Conservation (phyloP, 1,140 invertebrate genomes). For the Asobara japonica region DNA sequence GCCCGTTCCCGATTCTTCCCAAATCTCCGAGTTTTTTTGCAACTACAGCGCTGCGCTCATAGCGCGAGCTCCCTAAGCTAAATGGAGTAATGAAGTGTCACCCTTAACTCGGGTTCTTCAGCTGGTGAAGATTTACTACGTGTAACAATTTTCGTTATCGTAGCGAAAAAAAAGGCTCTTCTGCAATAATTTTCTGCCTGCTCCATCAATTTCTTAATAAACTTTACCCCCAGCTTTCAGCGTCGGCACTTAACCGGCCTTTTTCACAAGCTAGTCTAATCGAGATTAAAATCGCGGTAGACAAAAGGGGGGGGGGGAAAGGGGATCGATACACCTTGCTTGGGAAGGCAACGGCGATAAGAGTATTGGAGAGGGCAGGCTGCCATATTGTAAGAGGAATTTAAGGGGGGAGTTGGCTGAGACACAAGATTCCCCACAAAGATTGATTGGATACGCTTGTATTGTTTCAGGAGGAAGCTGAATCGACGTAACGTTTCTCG, state of each 20-base stretch:
- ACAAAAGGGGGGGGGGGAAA: neutral
- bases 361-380: conserved; percentile 15
- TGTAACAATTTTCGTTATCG: no score
- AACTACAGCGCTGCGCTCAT: no score
- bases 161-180: no score
- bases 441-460: conserved; percentile 58
- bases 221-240: neutral
- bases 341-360: conserved; percentile 6
- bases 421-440: conserved; percentile 36
- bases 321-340: neutral
- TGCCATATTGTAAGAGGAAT: conserved; percentile 22
- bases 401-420: conserved; percentile 26
- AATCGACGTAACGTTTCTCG: conserved; percentile 66
- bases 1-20: no score
- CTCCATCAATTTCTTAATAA: neutral
- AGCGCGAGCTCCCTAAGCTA: no score
- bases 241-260: neutral
- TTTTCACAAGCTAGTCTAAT: conserved; percentile 10
- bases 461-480: conserved; percentile 65
- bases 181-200: neutral
- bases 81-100: no score
- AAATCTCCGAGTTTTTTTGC: no score
- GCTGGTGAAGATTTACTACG: no score
- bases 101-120: no score
- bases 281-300: conserved; percentile 16